Evolutionary conservation across 1,140 invertebrate genomes (phyloP).

Genomic region (Elysia chlorotica): DNA sequence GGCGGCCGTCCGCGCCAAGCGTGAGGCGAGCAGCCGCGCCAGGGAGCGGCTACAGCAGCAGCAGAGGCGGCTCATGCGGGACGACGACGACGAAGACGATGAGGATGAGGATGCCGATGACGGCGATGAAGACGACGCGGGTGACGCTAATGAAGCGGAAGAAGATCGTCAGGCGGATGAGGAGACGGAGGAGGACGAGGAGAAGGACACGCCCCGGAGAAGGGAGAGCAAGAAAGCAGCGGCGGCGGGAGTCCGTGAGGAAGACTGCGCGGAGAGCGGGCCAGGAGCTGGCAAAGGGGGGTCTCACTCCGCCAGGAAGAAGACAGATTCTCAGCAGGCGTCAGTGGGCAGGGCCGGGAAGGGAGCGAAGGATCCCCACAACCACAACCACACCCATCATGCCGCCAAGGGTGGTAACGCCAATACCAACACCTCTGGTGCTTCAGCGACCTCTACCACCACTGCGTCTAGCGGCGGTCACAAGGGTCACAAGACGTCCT

Average conservation of each 20-base stretch:
- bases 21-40: slow-evolving; percentile 29
- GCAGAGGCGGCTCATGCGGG: slow-evolving; percentile 3
- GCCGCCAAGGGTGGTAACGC: not conserved
- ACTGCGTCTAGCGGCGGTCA: not conserved
- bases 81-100: slow-evolving; percentile 20
- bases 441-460: not conserved
- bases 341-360: no score
- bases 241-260: no score
- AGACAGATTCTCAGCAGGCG: no score
- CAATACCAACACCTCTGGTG: not conserved
- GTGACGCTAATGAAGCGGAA: no score
- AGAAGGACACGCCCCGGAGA: slow-evolving; percentile 22
- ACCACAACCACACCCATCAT: not conserved
- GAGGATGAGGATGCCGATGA: no score
- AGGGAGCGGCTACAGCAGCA: slow-evolving; percentile 24
- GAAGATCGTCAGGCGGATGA: no score
- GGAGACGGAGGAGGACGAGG: slow-evolving; percentile 23
- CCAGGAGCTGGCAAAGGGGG: no score
- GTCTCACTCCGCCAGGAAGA: no score
- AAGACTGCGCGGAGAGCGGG: no score
- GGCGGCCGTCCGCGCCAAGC: slow-evolving; percentile 25
- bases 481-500: no score
- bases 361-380: slow-evolving; percentile 21
- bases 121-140: no score
- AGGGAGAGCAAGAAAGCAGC: no score